These are phyloP conservation scores for Scaptomyza tumidula DNA, from an alignment of 2,888 invertebrate species.

Conservation along the genomic window DNA sequence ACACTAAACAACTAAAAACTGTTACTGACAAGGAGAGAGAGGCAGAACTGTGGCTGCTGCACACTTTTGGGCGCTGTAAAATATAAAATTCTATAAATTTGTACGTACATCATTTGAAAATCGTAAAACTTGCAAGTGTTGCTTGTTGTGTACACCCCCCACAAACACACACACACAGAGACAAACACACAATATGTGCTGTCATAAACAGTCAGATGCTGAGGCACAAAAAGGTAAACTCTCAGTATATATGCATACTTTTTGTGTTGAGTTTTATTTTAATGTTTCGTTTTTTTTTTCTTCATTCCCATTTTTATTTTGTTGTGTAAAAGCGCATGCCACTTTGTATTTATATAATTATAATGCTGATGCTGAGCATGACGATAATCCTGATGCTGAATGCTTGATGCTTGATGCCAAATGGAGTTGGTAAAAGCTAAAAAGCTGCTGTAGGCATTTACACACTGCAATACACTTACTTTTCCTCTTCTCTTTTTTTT, in stretches of 20 bases:
- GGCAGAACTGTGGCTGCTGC: slow-evolving; percentile 24
- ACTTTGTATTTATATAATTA: slow-evolving; percentile 65
- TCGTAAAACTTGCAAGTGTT: slow-evolving; percentile 81
- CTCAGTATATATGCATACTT: slow-evolving; percentile 21
- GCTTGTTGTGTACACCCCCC: slow-evolving; percentile 39
- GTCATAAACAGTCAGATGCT: slow-evolving; percentile 69
- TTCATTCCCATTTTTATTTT: too few species aligned
- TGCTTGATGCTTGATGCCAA: slow-evolving; percentile 47
- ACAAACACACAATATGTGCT: slow-evolving; percentile 39
- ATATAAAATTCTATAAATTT: slow-evolving; percentile 83
- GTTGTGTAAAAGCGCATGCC: slow-evolving; percentile 59
- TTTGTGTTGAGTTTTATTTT: slow-evolving; percentile 41
- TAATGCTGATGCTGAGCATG: slow-evolving; percentile 54
- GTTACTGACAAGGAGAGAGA: slow-evolving; percentile 24
- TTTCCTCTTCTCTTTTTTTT: neutral
- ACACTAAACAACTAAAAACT: slow-evolving; percentile 67
- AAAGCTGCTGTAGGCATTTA: slow-evolving; percentile 30
- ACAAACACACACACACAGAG: slow-evolving; percentile 1
- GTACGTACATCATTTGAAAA: slow-evolving; percentile 82
- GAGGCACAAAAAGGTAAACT: slow-evolving; percentile 64
- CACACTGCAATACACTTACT: slow-evolving; percentile 45
- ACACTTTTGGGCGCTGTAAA: slow-evolving; percentile 80
- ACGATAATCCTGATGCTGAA: slow-evolving; percentile 14
- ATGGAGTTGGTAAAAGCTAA: slow-evolving; percentile 15
- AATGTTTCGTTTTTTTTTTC: slow-evolving; percentile 52